These are phyloP conservation scores for Yponomeuta malinellus DNA, from an alignment of 2,888 invertebrate genomes.

Conservation along the genomic window DNA sequence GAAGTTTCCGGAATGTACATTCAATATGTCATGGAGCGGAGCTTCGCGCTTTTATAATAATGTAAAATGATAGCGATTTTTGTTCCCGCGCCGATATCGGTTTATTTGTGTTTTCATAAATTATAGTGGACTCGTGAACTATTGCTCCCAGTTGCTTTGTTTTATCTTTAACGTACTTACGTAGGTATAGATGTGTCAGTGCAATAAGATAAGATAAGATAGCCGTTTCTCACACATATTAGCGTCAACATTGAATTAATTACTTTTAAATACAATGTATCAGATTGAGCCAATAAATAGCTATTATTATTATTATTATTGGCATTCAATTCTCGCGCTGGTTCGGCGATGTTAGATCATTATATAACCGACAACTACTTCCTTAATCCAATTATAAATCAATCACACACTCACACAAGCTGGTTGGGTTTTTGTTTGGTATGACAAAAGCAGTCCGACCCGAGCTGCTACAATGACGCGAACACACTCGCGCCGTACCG, in stretches of 20 bases:
- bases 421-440: not conserved
- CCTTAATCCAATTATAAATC: constrained; percentile 9
- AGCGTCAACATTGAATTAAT: not conserved
- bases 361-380: constrained; percentile 10
- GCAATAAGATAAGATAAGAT: too few species aligned
- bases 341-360: not conserved
- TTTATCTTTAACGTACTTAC: not conserved
- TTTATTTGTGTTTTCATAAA: not conserved
- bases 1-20: constrained; percentile 10
- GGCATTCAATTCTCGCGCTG: not conserved
- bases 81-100: not conserved
- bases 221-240: not conserved
- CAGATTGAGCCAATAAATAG: not conserved
- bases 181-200: too few species aligned
- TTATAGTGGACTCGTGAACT: not conserved
- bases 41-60: constrained; percentile 7
- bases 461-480: not conserved
- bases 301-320: not conserved
- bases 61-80: not conserved
- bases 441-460: not conserved
- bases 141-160: not conserved
- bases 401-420: constrained; percentile 11
- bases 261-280: not conserved
- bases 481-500: constrained; percentile 12
- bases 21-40: constrained; percentile 7